phyloP scores from a whole-genome alignment of 2,888 invertebrate species.

The Parthenolecanium corni region DNA sequence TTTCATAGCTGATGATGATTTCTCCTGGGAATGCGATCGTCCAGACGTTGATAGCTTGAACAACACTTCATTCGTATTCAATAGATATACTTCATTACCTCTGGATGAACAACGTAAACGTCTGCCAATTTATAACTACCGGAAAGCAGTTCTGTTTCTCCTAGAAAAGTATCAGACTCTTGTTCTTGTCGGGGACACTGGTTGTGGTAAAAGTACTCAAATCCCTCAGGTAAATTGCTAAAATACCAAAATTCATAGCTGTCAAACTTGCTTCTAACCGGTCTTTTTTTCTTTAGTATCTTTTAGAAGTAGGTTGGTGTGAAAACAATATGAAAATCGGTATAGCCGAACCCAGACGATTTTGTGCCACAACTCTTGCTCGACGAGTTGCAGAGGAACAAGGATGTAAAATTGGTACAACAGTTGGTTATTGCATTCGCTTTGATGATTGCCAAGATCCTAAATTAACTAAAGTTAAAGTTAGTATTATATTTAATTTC shows the following conservation, averaged over 20 bases:
- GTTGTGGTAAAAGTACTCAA: slow-evolving; percentile 92
- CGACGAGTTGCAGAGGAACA: slow-evolving; percentile 79
- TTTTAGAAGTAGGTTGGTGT: slow-evolving; percentile 76
- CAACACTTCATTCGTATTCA: slow-evolving; percentile 63
- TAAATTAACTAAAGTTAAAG: slow-evolving; percentile 59
- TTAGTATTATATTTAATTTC: slow-evolving; percentile 38
- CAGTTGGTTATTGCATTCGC: slow-evolving; percentile 67
- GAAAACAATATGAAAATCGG: slow-evolving; percentile 63
- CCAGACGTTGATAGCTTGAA: slow-evolving; percentile 48
- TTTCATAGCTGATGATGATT: slow-evolving; percentile 28
- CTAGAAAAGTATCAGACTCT: slow-evolving; percentile 82
- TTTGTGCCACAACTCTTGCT: slow-evolving; percentile 81
- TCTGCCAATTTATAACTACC: slow-evolving; percentile 74
- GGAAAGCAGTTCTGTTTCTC: slow-evolving; percentile 77
- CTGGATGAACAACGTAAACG: slow-evolving; percentile 71
- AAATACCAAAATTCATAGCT: neutral
- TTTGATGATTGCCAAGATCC: slow-evolving; percentile 54
- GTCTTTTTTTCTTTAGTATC: slow-evolving; percentile 50
- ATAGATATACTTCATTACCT: slow-evolving; percentile 70
- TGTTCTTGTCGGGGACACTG: slow-evolving; percentile 85
- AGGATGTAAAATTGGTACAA: slow-evolving; percentile 59
- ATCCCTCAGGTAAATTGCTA: slow-evolving; percentile 65
- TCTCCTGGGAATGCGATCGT: slow-evolving; percentile 36
- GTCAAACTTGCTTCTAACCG: neutral
- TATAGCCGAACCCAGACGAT: slow-evolving; percentile 82